Conservation (phyloP, 2,113 vertebrate genomes). For the Nycticebus coucang region DNA sequence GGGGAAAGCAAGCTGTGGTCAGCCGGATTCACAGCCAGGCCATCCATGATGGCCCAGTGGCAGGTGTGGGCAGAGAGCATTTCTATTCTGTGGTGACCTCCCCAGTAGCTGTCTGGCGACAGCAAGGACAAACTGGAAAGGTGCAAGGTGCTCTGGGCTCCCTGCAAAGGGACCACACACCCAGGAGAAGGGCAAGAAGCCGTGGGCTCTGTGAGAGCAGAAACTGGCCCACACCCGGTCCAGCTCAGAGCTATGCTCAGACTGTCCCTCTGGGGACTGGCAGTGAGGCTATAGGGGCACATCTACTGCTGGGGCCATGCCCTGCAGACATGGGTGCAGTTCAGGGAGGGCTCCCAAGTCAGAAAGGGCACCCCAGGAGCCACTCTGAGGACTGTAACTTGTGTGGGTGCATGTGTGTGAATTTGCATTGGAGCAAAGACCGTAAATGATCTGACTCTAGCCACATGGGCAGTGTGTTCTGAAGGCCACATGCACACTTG, state of each 20-base stretch:
- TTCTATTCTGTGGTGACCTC: background rate
- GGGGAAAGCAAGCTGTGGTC: background rate
- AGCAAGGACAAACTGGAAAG: too few species aligned
- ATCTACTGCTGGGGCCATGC: background rate
- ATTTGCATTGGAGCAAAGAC: too few species aligned
- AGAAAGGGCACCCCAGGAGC: too few species aligned
- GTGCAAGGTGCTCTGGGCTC: too few species aligned
- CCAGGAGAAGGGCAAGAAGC: too few species aligned
- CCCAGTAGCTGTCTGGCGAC: too few species aligned
- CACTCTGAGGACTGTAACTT: background rate
- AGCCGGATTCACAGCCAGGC: background rate
- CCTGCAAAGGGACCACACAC: too few species aligned
- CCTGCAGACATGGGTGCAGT: background rate
- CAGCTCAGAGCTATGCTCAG: rapidly evolving
- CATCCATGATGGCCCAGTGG: rapidly evolving
- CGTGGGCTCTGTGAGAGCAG: rapidly evolving
- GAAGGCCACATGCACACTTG: background rate
- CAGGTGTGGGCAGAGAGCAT: rapidly evolving
- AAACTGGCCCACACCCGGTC: background rate
- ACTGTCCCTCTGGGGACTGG: rapidly evolving
- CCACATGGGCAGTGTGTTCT: rapidly evolving
- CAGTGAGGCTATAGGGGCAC: rapidly evolving
- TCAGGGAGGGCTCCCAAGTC: too few species aligned
- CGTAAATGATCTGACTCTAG: background rate
- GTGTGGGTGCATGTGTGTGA: background rate